Evolutionary conservation across 2,797 vertebrate genomes (phyloP).

Genomic region (Sternotherus odoratus): DNA sequence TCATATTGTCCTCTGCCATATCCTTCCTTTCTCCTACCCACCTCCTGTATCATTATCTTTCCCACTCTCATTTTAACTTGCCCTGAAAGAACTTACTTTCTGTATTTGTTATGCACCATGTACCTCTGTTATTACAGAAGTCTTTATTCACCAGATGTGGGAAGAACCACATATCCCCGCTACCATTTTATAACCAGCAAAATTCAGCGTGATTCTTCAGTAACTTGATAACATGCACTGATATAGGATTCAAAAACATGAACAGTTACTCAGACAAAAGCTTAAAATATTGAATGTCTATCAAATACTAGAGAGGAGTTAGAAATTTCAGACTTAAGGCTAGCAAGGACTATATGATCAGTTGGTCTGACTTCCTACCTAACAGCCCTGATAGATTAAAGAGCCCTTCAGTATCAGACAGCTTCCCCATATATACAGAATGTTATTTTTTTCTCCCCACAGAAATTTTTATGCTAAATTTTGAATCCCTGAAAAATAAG

Average conservation of each 20-base stretch:
- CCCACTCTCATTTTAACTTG: neutral
- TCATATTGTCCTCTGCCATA: neutral
- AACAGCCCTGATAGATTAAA: neutral
- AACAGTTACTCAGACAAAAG: neutral
- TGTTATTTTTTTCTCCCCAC: neutral
- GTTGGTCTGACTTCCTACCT: neutral
- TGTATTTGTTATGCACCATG: neutral
- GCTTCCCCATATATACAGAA: neutral
- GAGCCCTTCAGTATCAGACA: neutral
- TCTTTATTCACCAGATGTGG: neutral
- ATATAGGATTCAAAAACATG: neutral
- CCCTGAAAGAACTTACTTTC: neutral
- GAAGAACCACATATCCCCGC: neutral
- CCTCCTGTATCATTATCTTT: neutral
- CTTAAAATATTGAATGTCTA: neutral
- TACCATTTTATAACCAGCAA: neutral
- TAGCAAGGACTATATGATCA: neutral
- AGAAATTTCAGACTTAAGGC: neutral
- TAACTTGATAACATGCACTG: neutral
- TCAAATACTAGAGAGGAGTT: neutral
- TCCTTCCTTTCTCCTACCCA: neutral
- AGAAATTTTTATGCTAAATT: neutral
- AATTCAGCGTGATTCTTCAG: neutral
- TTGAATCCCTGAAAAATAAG: neutral
- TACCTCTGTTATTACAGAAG: neutral